Base-by-base conservation (phyloP, 2,797 vertebrate genomes). In the Linurgus olivaceus region DNA sequence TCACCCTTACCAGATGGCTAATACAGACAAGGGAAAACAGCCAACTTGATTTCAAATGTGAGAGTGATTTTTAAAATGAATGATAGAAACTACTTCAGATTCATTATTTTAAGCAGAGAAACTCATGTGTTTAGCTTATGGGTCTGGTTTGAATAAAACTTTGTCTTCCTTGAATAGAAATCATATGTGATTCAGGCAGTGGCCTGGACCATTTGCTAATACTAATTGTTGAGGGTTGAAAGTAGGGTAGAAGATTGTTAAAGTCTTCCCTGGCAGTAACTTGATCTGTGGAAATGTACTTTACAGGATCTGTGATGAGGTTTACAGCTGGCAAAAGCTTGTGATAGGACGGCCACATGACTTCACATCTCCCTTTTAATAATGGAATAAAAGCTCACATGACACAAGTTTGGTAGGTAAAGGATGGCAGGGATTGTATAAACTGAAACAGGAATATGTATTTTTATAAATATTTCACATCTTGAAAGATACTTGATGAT, bases 141-240 rank as follows among this genome's bases (percentile, higher is more conserved):
- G 96, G 68, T 98, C 98, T 98, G 98, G 97, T 98, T 98, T 98
- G 96, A 98, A 98, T 98, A 97, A 98, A 98, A 97, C 87, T 97
- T 97, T 97, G 97, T 97, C 98, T 97, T 97, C 96, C 97, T 94
- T 97, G 97, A 98, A 98, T 98, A 96, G 96, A 97, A 98, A 97
- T 98, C 98, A 98, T 95, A 98, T 98, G 98, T 96, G 97, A 97
- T 97, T 97, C 96, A 97, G 96, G 97, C 97, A 98, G 97, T 97
- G 97, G 97, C 96, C 97, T 94, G 97, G 95, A 92, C 97, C 96
- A 97, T 98, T 98, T 98, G 97, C 98, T 98, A 97, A 98, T 97
- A 96, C 98, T 98, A 98, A 98, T 98, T 98, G 98, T 97, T 97
- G 96, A 94, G 96, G 96, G 97, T 98, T 98, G 97, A 98, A 98